Evolutionary conservation across 2,888 invertebrate species (phyloP).

Genomic region (Polylopha cassiicola): DNA sequence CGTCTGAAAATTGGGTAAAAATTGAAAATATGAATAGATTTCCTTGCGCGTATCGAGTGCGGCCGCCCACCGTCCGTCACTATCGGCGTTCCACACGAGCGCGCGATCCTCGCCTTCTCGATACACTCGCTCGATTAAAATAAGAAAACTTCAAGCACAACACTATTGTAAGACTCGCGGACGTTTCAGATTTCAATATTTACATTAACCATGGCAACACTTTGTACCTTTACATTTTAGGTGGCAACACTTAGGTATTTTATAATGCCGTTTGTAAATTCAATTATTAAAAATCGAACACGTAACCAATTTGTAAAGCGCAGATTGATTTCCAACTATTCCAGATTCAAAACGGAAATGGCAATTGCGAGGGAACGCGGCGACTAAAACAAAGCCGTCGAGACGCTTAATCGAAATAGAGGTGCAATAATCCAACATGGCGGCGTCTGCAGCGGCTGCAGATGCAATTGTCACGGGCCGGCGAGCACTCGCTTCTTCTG

Average conservation of each 20-base stretch:
- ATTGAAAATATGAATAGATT: conserved; percentile 65
- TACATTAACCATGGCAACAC: no score
- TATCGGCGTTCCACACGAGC: conserved; percentile 72
- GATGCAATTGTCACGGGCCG: conserved; percentile 73
- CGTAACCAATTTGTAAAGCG: no score
- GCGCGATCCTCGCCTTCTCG: conserved; percentile 56
- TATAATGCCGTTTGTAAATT: no score
- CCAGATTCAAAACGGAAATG: conserved; percentile 22
- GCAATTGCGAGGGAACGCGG: conserved; percentile 28
- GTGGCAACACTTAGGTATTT: no score
- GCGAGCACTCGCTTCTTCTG: conserved; percentile 58
- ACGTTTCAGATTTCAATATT: no score
- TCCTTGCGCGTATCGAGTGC: conserved; percentile 47
- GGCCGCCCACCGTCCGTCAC: conserved; percentile 64
- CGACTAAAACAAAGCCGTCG: conserved; percentile 42
- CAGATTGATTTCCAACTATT: conserved; percentile 5
- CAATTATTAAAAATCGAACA: no score
- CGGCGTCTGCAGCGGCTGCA: conserved; percentile 59
- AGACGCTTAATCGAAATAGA: conserved; percentile 61
- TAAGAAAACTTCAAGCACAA: conserved; percentile 64
- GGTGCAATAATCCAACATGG: conserved; percentile 69
- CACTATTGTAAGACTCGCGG: conserved; percentile 56
- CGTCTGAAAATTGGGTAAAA: conserved; percentile 40
- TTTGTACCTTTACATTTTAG: no score
- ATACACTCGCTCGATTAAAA: conserved; percentile 69